A percentile compares a stretch with the other conserved stretches of the same genome.
Conservation (phyloP, 2,113 vertebrate genomes). For the Bos javanicus region DNA sequence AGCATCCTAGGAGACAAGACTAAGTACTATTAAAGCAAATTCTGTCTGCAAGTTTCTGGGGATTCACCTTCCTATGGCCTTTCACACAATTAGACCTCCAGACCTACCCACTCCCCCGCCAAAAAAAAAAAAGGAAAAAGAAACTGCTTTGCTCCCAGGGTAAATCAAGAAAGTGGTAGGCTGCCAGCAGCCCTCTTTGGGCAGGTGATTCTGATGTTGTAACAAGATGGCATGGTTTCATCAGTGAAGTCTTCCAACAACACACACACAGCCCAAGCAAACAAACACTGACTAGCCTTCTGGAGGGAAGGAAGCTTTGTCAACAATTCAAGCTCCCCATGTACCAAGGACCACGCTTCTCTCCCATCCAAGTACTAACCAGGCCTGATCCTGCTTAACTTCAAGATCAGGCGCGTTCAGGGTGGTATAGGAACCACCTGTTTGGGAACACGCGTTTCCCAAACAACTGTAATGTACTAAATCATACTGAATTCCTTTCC, state of each 20-base stretch:
- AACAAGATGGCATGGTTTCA: neutral
- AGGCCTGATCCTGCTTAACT: neutral
- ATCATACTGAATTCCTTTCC: neutral
- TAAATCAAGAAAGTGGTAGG: neutral
- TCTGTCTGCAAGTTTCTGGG: neutral
- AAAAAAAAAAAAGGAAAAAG: neutral
- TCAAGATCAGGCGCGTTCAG: neutral
- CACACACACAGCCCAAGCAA: neutral
- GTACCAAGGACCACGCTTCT: neutral
- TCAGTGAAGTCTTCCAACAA: neutral
- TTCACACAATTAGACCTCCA: neutral
- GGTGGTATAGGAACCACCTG: neutral
- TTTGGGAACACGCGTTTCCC: neutral
- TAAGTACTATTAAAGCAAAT: neutral
- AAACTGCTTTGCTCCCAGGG: neutral
- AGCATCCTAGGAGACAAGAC: neutral
- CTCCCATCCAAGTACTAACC: neutral
- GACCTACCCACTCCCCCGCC: neutral
- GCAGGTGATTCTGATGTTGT: neutral
- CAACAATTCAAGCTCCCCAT: neutral
- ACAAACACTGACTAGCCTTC: neutral
- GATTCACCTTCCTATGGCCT: neutral
- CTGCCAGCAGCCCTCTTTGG: neutral
- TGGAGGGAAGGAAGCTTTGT: neutral
- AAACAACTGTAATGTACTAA: neutral